These are phyloP conservation scores for Luperina nickerlii DNA, from an alignment of 2,888 invertebrate genomes.

Conservation along the genomic window DNA sequence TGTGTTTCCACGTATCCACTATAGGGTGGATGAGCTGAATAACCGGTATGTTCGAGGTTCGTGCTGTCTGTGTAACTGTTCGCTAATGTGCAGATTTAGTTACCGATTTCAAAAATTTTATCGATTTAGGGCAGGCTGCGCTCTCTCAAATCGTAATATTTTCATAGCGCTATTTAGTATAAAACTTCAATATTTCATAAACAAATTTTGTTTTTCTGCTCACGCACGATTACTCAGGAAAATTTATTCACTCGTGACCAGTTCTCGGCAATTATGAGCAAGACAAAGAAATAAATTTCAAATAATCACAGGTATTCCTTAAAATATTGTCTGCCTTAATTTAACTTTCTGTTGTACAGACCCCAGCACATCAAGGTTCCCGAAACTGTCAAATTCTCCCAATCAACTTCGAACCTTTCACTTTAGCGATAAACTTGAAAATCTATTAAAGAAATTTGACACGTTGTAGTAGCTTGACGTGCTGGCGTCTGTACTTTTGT, in stretches of 20 bases:
- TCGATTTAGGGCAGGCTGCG: background rate
- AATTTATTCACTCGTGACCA: background rate
- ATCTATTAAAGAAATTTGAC: too few relatives aligned
- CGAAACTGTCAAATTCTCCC: too few relatives aligned
- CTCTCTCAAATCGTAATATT: background rate
- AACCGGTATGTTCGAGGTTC: background rate
- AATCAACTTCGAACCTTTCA: too few relatives aligned
- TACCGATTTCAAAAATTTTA: slow-evolving; percentile 5
- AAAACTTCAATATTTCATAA: background rate
- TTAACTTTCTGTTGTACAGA: slow-evolving; percentile 11
- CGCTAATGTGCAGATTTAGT: background rate
- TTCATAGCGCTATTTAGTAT: background rate
- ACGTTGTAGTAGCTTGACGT: too few relatives aligned
- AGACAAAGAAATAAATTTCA: background rate
- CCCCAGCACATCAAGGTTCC: too few relatives aligned
- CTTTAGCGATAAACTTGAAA: too few relatives aligned
- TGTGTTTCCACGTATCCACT: background rate
- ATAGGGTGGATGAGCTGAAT: background rate
- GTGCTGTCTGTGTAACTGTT: background rate
- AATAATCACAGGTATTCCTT: background rate
- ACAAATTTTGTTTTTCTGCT: background rate
- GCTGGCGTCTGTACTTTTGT: background rate
- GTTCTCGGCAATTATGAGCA: background rate
- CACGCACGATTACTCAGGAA: background rate
- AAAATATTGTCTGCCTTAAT: slow-evolving; percentile 10